Base-by-base conservation (phyloP, 2,113 vertebrate species). In the Chamaetylas fuelleborni region DNA sequence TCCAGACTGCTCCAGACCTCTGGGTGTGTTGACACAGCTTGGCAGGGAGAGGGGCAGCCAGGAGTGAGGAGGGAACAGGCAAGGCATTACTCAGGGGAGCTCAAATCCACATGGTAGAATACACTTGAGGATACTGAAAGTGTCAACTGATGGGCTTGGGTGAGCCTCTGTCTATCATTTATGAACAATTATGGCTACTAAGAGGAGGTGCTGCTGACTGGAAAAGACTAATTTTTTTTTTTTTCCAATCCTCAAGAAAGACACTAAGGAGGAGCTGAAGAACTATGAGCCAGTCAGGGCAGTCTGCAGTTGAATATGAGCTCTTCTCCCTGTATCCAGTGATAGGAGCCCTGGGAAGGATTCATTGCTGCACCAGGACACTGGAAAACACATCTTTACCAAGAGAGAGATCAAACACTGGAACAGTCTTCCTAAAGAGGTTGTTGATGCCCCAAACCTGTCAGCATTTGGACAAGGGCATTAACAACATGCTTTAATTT, bases 31-130 rank as follows among this genome's bases (percentile, higher is more conserved):
- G 28, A 20, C 45, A 42, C 2, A 34, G 25, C 40, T 62, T 42
- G 12, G 31, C 2, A 62, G 13, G 73, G 19, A 79, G 36, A 57
- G 22, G 7, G 6, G 9, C 45, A 94, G 60, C 36, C n/a, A 40
- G 56, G 34, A 72, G 6, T 4, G 26, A 88, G 43, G 11, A 64
- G 67, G 22, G n/a, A 64, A 38, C 14, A 62, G 48, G 31, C 1
- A 18, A 79, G 19, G 22, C 29, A 28, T 12, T 45, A 1, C 25
- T 62, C 28, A 36, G 29, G 48, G 15, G 12, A 47, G 4, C 34
- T 61, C 0, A 47, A 36, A 45, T 50, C 33, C 23, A 18, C 0
- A 0, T 9, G 20, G 10, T 5, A 43, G 10, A 34, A 50, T 5
- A 16, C 22, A 6, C 23, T 6, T 20, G 28, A 74, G 10, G 23